Evolutionary conservation across 2,888 invertebrate species (phyloP).

Genomic region (Gisinianus flammeolus): DNA sequence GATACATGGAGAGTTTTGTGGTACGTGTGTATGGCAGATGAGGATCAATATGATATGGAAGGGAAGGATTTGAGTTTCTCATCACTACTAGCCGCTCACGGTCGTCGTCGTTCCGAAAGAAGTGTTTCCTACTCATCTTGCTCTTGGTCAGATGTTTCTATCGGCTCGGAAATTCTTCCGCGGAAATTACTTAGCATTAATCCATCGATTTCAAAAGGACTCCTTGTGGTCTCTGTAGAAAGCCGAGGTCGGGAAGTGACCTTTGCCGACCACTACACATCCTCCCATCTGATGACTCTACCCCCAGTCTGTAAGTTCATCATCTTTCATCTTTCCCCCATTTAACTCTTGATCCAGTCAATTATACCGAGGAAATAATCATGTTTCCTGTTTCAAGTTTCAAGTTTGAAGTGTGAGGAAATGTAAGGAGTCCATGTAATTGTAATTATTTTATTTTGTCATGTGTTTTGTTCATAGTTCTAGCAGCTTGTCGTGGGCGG

Average conservation of each 20-base stretch:
- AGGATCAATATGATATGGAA: conserved; percentile 58
- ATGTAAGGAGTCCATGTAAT: too few species aligned
- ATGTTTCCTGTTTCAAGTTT: not conserved
- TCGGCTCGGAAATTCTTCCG: conserved; percentile 58
- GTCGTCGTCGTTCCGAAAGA: conserved; percentile 57
- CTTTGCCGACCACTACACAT: conserved; percentile 63
- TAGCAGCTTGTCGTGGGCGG: conserved; percentile 66
- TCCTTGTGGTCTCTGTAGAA: conserved; percentile 58
- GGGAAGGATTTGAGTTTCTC: conserved; percentile 59
- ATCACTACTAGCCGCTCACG: conserved; percentile 58
- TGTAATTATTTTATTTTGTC: too few species aligned
- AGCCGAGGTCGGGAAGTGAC: conserved; percentile 59
- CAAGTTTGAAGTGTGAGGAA: not conserved
- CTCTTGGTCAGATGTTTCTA: conserved; percentile 59
- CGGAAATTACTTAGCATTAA: conserved; percentile 57
- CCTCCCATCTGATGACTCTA: conserved; percentile 65
- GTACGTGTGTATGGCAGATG: conserved; percentile 45
- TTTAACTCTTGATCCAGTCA: not conserved
- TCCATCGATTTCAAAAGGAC: conserved; percentile 58
- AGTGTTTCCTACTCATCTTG: conserved; percentile 59
- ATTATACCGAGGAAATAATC: not conserved
- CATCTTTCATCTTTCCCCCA: too few species aligned
- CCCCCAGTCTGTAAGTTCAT: conserved; percentile 66
- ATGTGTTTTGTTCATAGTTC: too few species aligned
- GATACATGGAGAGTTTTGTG: conserved; percentile 13